phyloP scores from a whole-genome alignment of 2,797 vertebrate species.

The Merluccius polli region DNA sequence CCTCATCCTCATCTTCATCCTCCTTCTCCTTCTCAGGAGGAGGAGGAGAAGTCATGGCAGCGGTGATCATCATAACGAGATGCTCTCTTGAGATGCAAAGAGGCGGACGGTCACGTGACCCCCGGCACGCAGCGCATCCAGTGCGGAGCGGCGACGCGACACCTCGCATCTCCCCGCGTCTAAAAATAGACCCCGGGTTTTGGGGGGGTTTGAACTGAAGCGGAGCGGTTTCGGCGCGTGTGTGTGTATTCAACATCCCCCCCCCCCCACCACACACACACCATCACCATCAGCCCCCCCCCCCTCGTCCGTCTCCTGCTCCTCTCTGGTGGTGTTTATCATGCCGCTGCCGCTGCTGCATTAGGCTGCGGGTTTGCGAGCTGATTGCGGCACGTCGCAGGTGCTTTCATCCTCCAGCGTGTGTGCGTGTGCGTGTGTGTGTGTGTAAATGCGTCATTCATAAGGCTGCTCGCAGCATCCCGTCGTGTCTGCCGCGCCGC shows the following conservation, averaged over 20 bases:
- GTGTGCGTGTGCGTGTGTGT: background rate
- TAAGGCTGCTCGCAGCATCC: background rate
- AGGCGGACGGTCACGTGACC: background rate
- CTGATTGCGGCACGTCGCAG: background rate
- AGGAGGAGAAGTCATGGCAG: background rate
- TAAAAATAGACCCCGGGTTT: background rate
- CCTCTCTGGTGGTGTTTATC: background rate
- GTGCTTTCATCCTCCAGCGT: background rate
- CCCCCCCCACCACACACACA: no score
- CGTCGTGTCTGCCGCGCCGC: background rate
- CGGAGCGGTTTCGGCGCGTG: background rate
- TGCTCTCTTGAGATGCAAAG: conserved; percentile 2
- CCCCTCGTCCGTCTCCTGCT: background rate
- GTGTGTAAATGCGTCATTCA: conserved; percentile 3
- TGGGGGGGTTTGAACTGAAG: background rate
- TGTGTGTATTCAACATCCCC: background rate
- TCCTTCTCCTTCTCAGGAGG: background rate
- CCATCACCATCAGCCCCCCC: no score
- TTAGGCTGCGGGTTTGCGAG: background rate
- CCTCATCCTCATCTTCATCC: no score
- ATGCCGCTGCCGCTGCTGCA: background rate
- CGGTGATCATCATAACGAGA: background rate
- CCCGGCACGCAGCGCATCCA: background rate
- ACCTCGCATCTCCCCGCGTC: background rate
- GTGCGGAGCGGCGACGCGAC: background rate